Conservation (phyloP, 2,113 vertebrate species). For the Ciconia boyciana region DNA sequence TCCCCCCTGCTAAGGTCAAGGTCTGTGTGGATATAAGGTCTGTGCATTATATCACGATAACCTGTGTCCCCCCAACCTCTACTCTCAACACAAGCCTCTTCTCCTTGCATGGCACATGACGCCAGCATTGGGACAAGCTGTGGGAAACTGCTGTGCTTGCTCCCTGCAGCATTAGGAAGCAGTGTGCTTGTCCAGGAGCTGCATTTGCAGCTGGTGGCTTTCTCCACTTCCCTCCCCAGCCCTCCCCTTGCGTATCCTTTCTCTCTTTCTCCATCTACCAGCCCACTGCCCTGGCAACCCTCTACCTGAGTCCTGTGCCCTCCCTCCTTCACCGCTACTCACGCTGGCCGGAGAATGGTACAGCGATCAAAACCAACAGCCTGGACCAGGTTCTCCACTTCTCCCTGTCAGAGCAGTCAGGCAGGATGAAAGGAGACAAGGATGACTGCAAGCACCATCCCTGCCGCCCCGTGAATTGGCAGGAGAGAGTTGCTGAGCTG, state of each 20-base stretch:
- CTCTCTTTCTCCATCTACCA: background rate
- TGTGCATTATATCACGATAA: background rate
- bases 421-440: background rate
- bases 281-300: background rate
- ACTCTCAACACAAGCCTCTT: background rate
- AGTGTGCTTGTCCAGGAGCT: background rate
- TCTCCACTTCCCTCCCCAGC: background rate
- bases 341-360: slow-evolving; percentile 89
- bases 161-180: background rate
- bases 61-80: background rate
- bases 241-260: background rate
- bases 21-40: background rate
- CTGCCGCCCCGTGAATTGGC: rapidly evolving
- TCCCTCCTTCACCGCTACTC: slow-evolving; percentile 49
- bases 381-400: slow-evolving; percentile 88
- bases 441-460: background rate
- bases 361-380: slow-evolving; percentile 84
- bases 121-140: background rate
- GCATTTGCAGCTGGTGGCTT: background rate
- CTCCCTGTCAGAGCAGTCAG: slow-evolving; percentile 75
- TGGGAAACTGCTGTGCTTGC: background rate
- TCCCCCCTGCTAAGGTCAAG: background rate
- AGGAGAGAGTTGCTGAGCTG: background rate
- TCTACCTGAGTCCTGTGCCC: background rate
- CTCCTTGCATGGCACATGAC: background rate